These are phyloP conservation scores for Toxostoma redivivum DNA, from an alignment of 2,113 vertebrate genomes.

Conservation along the genomic window DNA sequence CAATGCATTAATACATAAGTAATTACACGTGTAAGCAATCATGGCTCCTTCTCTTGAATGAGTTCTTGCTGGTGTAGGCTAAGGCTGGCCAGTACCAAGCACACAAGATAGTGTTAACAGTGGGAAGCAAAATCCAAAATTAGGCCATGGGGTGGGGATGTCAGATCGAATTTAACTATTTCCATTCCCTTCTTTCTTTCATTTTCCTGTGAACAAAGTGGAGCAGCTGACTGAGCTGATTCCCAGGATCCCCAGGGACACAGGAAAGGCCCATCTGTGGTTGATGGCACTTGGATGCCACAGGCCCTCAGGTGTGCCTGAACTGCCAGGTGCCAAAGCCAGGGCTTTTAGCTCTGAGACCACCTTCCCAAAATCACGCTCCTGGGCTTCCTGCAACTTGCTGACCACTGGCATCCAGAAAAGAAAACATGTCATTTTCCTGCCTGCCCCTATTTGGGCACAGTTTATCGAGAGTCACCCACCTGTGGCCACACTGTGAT, in stretches of 20 bases:
- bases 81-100: not conserved
- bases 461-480: not conserved
- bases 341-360: not conserved
- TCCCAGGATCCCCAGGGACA: no score
- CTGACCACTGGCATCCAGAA: not conserved
- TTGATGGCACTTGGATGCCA: rapidly evolving
- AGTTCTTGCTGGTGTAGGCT: not conserved
- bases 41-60: not conserved
- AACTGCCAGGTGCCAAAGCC: not conserved
- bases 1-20: not conserved
- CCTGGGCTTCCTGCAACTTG: not conserved
- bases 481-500: not conserved
- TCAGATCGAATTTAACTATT: not conserved
- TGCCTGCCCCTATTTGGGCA: rapidly evolving
- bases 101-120: not conserved
- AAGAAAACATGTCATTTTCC: not conserved
- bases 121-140: not conserved
- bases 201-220: no score
- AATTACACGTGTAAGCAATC: not conserved
- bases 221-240: not conserved
- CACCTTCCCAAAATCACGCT: not conserved
- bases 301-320: not conserved
- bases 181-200: not conserved
- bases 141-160: not conserved
- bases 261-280: not conserved